Evolutionary conservation across 2,888 invertebrate genomes (phyloP), one percentile per base, ranked within the genome.

Genomic region (Drosophila picticornis): DNA sequence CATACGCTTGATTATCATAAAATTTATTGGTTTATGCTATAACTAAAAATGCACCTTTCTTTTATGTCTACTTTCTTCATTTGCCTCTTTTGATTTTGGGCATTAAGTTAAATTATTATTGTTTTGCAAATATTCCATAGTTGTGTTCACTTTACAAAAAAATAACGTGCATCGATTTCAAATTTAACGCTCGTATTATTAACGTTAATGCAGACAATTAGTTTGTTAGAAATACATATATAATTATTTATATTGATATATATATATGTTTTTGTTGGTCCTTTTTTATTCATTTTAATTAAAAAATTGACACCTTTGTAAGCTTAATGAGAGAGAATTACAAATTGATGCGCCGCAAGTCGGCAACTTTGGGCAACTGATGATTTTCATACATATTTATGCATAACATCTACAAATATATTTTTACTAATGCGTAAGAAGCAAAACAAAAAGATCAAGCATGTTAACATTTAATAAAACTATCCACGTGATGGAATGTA

Each of bases 391-490:
- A 72, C 53, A 60, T 55, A 74, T 63, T 50, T 64, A 67, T 58
- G 57, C 40, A 71, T 43, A 80, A 56, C 74, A 83, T 55, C 56
- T 53, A 77, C 36, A 72, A 68, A 61, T 70, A 70, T 68, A 70
- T 87, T 84, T 88, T 67, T 84, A 73, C 69, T 73, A 81, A 63
- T 71, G 72, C 77, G 59, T 81, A 90, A 88, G 81, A 62, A 74
- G 59, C 52, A 72, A 79, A 46, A 61, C 11, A 46, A 64, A 46
- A 76, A 53, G 43, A 40, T 46, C 52, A 58, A 77, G 64, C 22
- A 57, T 50, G n/a, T 40, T 73, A 63, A 75, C 72, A 52, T 70
- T 63, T 38, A 83, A 85, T 80, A 88, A 88, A 85, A 59, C 38
- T 65, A 59, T 77, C 77, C 55, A 59, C 48, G 31, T 70, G 51